phyloP scores from a whole-genome alignment of 2,113 vertebrate species.

The Ursus arctos region DNA sequence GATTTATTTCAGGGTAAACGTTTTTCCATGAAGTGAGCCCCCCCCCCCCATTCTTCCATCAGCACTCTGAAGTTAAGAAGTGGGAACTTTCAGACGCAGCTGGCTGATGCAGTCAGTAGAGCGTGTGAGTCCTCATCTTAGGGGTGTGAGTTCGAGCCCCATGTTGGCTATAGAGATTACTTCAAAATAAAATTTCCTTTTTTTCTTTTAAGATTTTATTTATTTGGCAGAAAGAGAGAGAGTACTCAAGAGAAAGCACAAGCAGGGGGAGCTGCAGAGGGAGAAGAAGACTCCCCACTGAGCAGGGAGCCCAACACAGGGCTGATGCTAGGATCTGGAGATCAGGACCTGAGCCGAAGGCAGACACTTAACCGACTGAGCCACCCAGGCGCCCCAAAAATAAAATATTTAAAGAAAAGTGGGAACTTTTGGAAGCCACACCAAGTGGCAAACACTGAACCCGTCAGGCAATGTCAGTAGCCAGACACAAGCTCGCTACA shows the following conservation, averaged over 20 bases:
- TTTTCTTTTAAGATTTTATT: neutral
- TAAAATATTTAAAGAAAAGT: neutral
- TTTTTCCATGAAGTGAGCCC: slow-evolving; percentile 23
- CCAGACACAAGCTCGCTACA: rapidly evolving
- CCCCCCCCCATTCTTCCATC: slow-evolving; percentile 56
- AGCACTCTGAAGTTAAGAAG: slow-evolving; percentile 38
- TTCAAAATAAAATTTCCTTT: neutral
- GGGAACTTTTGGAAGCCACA: neutral
- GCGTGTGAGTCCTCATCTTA: neutral
- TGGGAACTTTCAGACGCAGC: neutral
- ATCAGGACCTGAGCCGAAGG: neutral
- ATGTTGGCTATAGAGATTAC: neutral
- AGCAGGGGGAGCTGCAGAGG: neutral
- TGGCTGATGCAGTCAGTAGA: neutral
- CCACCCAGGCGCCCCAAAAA: neutral
- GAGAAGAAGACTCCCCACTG: neutral
- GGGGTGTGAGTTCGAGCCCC: neutral
- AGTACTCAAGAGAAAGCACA: neutral
- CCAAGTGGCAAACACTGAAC: neutral
- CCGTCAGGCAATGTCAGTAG: neutral
- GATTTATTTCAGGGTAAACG: neutral
- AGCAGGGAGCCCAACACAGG: neutral
- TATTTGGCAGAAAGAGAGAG: neutral
- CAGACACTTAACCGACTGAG: neutral
- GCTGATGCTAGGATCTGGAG: neutral